These are phyloP conservation scores for Epizoanthus rinbou DNA, from an alignment of 92 coral and sea anemone species.

Conservation along the genomic window DNA sequence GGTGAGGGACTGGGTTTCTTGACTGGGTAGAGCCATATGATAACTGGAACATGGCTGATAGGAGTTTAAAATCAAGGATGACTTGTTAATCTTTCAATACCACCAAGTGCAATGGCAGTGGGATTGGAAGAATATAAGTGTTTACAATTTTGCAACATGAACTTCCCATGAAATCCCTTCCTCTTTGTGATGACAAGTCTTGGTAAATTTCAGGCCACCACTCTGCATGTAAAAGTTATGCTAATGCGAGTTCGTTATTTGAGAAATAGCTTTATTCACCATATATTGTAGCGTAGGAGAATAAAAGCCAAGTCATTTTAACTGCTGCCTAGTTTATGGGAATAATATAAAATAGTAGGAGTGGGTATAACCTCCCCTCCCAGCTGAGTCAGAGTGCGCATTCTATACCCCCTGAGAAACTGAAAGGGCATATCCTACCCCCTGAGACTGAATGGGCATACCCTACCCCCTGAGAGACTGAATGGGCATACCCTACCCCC, in stretches of 20 bases:
- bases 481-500: too few species aligned
- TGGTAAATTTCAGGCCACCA: slow-evolving; percentile 2
- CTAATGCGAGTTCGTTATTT: slow-evolving; percentile 1
- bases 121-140: slow-evolving; percentile 37
- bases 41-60: slow-evolving; percentile 30
- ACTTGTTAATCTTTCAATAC: slow-evolving; percentile 34
- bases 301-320: slow-evolving; percentile 21
- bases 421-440: slow-evolving; percentile 4
- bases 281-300: not conserved
- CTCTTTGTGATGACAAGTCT: slow-evolving; percentile 42
- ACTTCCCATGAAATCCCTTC: slow-evolving; percentile 20
- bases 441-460: too few species aligned
- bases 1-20: slow-evolving; percentile 37
- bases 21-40: slow-evolving; percentile 31
- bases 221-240: not conserved
- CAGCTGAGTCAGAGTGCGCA: slow-evolving; percentile 8
- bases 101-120: slow-evolving; percentile 45
- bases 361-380: not conserved
- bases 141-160: slow-evolving; percentile 22
- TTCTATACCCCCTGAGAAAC: not conserved
- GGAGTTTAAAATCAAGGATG: slow-evolving; percentile 33
- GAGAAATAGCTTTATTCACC: slow-evolving; percentile 22
- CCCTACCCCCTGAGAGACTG: too few species aligned
- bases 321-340: not conserved
- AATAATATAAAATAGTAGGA: not conserved